These are phyloP conservation scores for Volucella bombylans DNA, from an alignment of 2,888 invertebrate genomes.

Conservation along the genomic window DNA sequence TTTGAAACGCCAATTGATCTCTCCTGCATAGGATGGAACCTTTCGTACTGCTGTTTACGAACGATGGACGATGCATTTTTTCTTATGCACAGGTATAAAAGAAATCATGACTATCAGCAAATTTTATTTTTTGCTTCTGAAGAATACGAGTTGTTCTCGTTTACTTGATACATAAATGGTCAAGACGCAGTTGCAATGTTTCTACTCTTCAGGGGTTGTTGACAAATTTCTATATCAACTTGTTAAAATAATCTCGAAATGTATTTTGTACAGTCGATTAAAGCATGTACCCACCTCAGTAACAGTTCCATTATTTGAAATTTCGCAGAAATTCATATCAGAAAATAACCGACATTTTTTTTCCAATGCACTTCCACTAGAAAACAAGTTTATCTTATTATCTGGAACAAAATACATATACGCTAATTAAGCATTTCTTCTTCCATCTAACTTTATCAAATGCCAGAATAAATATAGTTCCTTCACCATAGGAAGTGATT, in stretches of 20 bases:
- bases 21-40: no score
- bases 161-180: background rate
- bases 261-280: no score
- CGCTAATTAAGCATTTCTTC: constrained; percentile 28
- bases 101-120: no score
- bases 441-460: constrained; percentile 46
- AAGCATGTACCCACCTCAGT: constrained; percentile 7
- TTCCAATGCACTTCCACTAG: constrained; percentile 34
- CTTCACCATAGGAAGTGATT: constrained; percentile 46
- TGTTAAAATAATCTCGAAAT: no score
- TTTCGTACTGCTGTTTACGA: no score
- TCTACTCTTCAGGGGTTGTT: background rate
- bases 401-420: constrained; percentile 56
- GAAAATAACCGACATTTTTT: constrained; percentile 36
- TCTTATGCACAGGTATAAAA: no score
- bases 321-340: constrained; percentile 26
- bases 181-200: constrained; percentile 15
- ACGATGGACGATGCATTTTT: no score
- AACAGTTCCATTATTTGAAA: constrained; percentile 29
- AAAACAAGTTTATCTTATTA: constrained; percentile 50
- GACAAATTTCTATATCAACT: constrained; percentile 4
- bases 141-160: no score
- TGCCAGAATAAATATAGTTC: constrained; percentile 45
- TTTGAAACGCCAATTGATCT: no score
- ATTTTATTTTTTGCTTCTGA: no score